These are phyloP conservation scores for Leucophenga maculata DNA, from an alignment of 2,888 invertebrate genomes.

Conservation along the genomic window DNA sequence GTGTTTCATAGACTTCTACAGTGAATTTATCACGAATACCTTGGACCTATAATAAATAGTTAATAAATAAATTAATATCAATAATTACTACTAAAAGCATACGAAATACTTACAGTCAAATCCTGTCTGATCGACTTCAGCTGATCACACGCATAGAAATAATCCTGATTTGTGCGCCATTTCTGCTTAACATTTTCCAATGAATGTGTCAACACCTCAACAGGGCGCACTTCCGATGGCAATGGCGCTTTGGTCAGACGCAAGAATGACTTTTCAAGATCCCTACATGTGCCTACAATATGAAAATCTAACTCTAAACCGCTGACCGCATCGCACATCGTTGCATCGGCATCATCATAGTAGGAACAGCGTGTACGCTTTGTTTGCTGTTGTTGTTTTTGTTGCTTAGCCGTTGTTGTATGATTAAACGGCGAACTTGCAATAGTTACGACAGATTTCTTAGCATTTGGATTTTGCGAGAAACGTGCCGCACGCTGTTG, in stretches of 20 bases:
- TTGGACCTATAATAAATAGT: conserved; percentile 81
- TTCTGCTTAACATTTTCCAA: conserved; percentile 91
- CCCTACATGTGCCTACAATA: conserved; percentile 94
- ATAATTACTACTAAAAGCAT: conserved; percentile 25
- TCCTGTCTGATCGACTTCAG: conserved; percentile 98
- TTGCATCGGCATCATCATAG: conserved; percentile 74
- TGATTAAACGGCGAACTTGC: conserved; percentile 64
- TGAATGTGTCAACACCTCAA: conserved; percentile 86
- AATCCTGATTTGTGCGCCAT: conserved; percentile 93
- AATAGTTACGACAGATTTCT: conserved; percentile 66
- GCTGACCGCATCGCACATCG: conserved; percentile 78
- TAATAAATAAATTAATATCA: conserved; percentile 4
- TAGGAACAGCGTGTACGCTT: conserved; percentile 64
- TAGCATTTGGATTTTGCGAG: conserved; percentile 58
- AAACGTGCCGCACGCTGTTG: conserved; percentile 94
- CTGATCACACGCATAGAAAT: conserved; percentile 98
- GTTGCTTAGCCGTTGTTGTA: conserved; percentile 55
- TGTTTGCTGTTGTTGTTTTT: conserved; percentile 46
- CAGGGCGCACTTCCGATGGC: conserved; percentile 91
- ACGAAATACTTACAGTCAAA: conserved; percentile 83
- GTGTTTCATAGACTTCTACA: conserved; percentile 98
- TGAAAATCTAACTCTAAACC: conserved; percentile 89
- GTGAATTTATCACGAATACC: conserved; percentile 95
- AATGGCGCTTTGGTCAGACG: conserved; percentile 96
- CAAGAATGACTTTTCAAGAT: conserved; percentile 96